Base-by-base conservation (phyloP, 2,113 vertebrate genomes). In the Amphiprion percula region DNA sequence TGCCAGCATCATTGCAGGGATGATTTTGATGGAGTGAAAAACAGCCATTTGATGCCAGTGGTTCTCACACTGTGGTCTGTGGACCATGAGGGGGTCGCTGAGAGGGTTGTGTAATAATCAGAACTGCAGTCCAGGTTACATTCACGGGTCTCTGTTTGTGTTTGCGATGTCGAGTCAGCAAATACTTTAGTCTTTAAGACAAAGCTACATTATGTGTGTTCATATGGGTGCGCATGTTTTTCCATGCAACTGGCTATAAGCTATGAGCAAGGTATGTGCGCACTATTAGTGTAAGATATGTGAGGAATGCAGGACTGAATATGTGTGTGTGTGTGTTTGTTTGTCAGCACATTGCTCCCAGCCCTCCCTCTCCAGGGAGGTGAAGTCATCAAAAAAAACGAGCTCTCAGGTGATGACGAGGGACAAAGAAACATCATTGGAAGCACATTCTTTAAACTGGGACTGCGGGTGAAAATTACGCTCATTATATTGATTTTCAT, bases 321-420 rank as follows among this genome's bases (percentile, higher is more conserved):
- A 53, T 87, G 82, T 66, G 66, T 17, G 50, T 83, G 33, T 37
- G 9, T 37, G 30, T 30, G 30, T 26, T 72, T 85, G 72, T 85
- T 82, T 83, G 82, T 88, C 88, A 88, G 88, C 87, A 88, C 87
- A 82, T 91, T 86, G 66, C 59, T 75, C 49, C 56, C n/a, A 23
- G 66, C 61, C 46, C 52, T 24, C 74, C 79, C 67, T 33, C 61
- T 10, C 58, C 44, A 65, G 65, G 80, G 75, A 81, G 70, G 53
- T 84, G 77, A 88, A 77, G 73, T 83, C 85, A 88, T 83, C 47
- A 82, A 85, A 86, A 90, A 84, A 85, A 83, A 70, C 53, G 24
- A 65, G 73, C 82, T 84, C 79, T 84, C 79, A 87, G 90, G 87
- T 90, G 82, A 88, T 79, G 75, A 53, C 8, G n/a, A 78, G 60